These are phyloP conservation scores for Myxocyprinus asiaticus DNA, from an alignment of 2,113 vertebrate species.

Conservation along the genomic window DNA sequence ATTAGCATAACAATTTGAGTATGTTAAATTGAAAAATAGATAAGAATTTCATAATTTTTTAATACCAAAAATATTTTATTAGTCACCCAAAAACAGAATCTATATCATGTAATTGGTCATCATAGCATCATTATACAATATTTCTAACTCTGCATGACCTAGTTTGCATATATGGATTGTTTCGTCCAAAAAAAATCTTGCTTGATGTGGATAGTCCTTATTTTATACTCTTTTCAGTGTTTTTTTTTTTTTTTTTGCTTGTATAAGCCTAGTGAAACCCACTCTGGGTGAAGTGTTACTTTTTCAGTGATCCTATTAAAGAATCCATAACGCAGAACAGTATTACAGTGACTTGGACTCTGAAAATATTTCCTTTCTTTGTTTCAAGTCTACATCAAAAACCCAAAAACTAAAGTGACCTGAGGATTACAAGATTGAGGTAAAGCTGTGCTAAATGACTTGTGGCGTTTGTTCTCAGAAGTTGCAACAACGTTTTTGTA, in stretches of 20 bases:
- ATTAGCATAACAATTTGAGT: too few species aligned
- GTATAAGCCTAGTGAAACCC: not conserved
- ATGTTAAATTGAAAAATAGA: too few species aligned
- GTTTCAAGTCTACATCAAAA: slow-evolving; percentile 46
- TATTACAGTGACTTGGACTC: slow-evolving; percentile 44
- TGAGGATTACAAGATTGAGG: slow-evolving; percentile 47
- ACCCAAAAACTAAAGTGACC: not conserved
- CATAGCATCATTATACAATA: too few species aligned
- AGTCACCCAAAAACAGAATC: too few species aligned
- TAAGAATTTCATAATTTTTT: too few species aligned
- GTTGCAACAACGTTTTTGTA: slow-evolving; percentile 46
- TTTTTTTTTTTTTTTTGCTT: not conserved
- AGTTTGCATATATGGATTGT: too few species aligned
- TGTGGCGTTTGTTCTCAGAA: slow-evolving; percentile 33
- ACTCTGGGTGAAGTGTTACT: not conserved
- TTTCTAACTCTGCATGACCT: too few species aligned
- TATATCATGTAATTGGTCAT: too few species aligned
- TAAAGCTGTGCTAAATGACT: slow-evolving; percentile 54
- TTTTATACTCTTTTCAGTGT: too few species aligned
- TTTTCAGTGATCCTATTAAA: not conserved
- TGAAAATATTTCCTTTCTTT: slow-evolving; percentile 47
- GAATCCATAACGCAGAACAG: not conserved
- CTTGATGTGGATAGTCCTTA: too few species aligned
- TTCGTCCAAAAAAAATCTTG: too few species aligned
- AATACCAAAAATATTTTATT: too few species aligned